Conservation (phyloP, 2,113 vertebrate genomes). For the Odocoileus hemionus region DNA sequence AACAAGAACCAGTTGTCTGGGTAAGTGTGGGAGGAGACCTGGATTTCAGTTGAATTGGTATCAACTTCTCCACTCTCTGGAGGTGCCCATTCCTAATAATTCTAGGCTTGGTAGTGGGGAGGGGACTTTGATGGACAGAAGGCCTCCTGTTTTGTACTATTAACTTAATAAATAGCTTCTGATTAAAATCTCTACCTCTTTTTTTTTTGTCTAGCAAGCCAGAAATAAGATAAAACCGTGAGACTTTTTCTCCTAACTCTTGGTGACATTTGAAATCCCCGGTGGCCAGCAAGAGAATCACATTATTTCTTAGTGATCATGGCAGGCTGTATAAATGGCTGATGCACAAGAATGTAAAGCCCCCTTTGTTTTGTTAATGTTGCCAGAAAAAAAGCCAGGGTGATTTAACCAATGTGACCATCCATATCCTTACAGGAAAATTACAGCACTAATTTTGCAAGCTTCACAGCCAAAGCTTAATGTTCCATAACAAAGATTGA, state of each 20-base stretch:
- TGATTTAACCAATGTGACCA: neutral
- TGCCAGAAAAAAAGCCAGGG: neutral
- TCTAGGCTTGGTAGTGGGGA: neutral
- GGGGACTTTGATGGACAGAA: neutral
- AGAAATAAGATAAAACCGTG: neutral
- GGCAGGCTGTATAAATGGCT: neutral
- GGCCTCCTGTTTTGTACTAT: neutral
- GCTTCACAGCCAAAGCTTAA: neutral
- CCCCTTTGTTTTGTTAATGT: neutral
- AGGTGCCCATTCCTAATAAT: neutral
- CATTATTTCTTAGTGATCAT: neutral
- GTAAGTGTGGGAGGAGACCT: neutral
- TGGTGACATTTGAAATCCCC: neutral
- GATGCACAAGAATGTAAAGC: neutral
- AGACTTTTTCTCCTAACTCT: neutral
- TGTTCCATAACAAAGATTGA: neutral
- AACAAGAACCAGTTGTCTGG: neutral
- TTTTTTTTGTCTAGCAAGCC: neutral
- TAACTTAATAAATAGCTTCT: constrained; percentile 31
- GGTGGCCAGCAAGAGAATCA: neutral
- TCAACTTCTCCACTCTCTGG: neutral
- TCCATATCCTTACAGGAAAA: neutral
- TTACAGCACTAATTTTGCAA: neutral
- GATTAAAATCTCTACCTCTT: neutral
- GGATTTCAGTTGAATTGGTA: neutral